These are phyloP conservation scores for Bombus superbus DNA, from an alignment of 1,140 invertebrate species.

Conservation along the genomic window DNA sequence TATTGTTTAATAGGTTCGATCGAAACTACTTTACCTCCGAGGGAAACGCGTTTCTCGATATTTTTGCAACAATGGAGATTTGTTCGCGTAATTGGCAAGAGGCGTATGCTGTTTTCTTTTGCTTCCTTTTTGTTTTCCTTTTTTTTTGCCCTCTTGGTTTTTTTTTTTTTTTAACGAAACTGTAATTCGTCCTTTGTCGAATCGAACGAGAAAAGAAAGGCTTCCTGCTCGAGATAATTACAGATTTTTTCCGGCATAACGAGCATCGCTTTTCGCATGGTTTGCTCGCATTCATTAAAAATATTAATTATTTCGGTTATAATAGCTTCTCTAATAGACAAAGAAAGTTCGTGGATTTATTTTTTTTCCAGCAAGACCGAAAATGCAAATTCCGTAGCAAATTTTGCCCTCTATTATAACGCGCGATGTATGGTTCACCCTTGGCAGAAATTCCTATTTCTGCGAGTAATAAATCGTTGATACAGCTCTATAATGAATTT, in stretches of 20 bases:
- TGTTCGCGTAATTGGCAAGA: not conserved
- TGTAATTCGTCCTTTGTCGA: constrained; percentile 10
- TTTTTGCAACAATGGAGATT: not conserved
- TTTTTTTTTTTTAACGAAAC: not conserved
- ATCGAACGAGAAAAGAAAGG: not conserved
- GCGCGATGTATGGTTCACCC: not conserved
- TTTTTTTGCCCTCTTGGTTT: not conserved
- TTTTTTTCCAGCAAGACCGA: not conserved
- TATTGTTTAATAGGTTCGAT: constrained; percentile 21
- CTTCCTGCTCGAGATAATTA: not conserved
- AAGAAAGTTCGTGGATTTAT: no score
- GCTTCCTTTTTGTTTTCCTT: not conserved
- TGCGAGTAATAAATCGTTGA: not conserved
- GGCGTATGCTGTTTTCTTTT: not conserved
- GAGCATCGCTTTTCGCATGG: constrained; percentile 8
- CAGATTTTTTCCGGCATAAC: not conserved
- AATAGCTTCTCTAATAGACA: not conserved
- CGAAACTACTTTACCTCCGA: not conserved
- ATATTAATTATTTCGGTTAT: constrained; percentile 21
- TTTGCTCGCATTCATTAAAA: constrained; percentile 9
- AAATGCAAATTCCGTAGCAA: not conserved
- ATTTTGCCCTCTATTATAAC: not conserved
- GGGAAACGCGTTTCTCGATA: not conserved
- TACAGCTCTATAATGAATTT: not conserved
- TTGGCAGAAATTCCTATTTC: not conserved